Evolutionary conservation across 2,113 vertebrate genomes (phyloP), one percentile per base, ranked within the genome.

Genomic region (Hippocampus barbouri): DNA sequence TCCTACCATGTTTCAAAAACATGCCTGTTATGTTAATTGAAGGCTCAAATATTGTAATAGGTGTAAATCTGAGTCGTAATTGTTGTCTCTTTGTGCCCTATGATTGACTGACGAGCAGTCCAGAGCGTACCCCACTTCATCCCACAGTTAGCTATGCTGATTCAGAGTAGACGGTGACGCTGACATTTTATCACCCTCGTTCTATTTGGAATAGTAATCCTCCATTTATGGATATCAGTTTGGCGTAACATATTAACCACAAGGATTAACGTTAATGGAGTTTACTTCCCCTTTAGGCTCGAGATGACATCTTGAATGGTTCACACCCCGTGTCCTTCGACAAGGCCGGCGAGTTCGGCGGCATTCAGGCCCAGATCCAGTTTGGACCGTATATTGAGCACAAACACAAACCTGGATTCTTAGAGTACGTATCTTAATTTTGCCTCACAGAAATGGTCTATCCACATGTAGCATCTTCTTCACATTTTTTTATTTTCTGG

Each of bases 291-390:
- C 77, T 87, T 30, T 77, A 99, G 97, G 97, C 97, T 68, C 94
- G 97, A 62, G 97, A 99, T 83, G 97, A 99, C 80, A 99, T 99
- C 86, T 88, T 99, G 21, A 99, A 99, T 0, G 96, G 97, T 27
- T 99, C 97, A 69, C 97, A 99, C 76, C 97, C 97, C 0, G 97
- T 99, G 6, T 99, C 97, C 45, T 99, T 99, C 56, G 97, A 99
- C 81, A 99, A 99, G 87, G 97, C 96, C 11, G 95, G 97, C 2
- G 96, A 99, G 87, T 99, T 99, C 63, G 96, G 93, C 76, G 97
- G 96, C 53, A 98, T 99, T 81, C 97, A 99, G 93, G 95, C 95
- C 27, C 97, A 99, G 90, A 99, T 99, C 90, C 97, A 99, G 86
- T 99, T 99, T 65, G 97, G 97, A 86, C 96, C 97, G 81, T 95